Conservation (phyloP, 2,113 vertebrate species). For the Strix aluco region DNA sequence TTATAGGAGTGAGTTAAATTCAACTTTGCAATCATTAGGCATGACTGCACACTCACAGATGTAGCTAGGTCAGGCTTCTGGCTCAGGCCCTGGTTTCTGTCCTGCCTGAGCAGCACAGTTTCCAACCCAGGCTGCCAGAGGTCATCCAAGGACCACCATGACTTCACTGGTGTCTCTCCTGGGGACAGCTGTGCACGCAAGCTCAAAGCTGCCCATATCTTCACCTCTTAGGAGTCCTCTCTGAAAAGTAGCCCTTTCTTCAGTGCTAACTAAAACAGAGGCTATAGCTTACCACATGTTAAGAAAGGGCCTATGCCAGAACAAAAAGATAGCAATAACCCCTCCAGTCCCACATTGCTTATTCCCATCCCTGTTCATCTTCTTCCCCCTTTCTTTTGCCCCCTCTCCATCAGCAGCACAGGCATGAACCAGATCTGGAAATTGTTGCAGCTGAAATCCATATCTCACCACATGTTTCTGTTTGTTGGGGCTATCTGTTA, state of each 20-base stretch:
- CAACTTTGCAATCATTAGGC: not conserved
- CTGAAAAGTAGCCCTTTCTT: not conserved
- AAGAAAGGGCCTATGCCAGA: not conserved
- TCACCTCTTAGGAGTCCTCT: not conserved
- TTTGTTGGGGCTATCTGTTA: not conserved
- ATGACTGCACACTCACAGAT: not conserved
- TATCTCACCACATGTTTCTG: not conserved
- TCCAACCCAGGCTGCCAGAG: not conserved
- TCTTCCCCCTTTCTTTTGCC: not conserved
- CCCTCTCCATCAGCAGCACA: not conserved
- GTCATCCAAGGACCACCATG: slow-evolving; percentile 3
- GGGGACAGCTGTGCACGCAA: not conserved
- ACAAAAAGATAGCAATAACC: not conserved
- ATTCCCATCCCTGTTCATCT: not conserved
- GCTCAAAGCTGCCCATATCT: not conserved
- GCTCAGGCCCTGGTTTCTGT: not conserved
- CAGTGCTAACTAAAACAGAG: not conserved
- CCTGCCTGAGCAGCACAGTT: not conserved
- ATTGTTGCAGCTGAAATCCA: not conserved
- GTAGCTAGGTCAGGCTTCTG: not conserved
- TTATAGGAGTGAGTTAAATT: not conserved
- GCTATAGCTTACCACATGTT: not conserved
- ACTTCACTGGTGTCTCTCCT: not conserved
- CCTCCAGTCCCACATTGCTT: not conserved
- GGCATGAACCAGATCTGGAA: not conserved